A percentile compares a stretch with the other conserved stretches of the same genome.
These are phyloP conservation scores for Eristalis pertinax DNA, from an alignment of 2,888 invertebrate genomes.

Conservation along the genomic window DNA sequence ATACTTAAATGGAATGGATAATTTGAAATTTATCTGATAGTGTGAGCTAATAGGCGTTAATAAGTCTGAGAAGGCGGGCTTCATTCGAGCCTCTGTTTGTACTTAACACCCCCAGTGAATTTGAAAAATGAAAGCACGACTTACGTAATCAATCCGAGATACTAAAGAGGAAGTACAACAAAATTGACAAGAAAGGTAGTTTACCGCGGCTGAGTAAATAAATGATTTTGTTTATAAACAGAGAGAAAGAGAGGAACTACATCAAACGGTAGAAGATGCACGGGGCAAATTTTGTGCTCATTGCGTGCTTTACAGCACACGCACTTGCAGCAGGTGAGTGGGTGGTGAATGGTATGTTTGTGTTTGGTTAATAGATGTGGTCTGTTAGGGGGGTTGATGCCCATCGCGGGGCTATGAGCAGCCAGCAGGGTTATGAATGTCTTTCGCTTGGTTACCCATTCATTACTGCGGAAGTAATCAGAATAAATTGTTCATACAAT, in stretches of 20 bases:
- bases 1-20: background rate
- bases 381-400: background rate
- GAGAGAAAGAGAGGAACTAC: background rate
- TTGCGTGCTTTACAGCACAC: slow-evolving; percentile 59
- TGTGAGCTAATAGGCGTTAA: slow-evolving; percentile 2
- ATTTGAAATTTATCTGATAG: background rate
- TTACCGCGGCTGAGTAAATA: slow-evolving; percentile 26
- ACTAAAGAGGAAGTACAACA: slow-evolving; percentile 36
- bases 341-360: slow-evolving; percentile 1
- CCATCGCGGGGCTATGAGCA: background rate
- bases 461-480: background rate
- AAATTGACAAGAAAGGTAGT: background rate
- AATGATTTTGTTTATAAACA: slow-evolving; percentile 42
- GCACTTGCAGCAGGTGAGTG: slow-evolving; percentile 65
- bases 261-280: slow-evolving; percentile 55
- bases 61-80: slow-evolving; percentile 16
- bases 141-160: slow-evolving; percentile 54
- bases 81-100: slow-evolving; percentile 1
- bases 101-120: slow-evolving; percentile 34
- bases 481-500: no score
- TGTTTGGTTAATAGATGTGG: background rate
- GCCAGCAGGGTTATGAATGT: background rate
- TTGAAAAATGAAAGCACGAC: slow-evolving; percentile 61
- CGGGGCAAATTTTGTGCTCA: slow-evolving; percentile 48
- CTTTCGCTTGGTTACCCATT: background rate